Evolutionary conservation across 2,797 vertebrate genomes (phyloP).

Genomic region (Hippocampus kuda): DNA sequence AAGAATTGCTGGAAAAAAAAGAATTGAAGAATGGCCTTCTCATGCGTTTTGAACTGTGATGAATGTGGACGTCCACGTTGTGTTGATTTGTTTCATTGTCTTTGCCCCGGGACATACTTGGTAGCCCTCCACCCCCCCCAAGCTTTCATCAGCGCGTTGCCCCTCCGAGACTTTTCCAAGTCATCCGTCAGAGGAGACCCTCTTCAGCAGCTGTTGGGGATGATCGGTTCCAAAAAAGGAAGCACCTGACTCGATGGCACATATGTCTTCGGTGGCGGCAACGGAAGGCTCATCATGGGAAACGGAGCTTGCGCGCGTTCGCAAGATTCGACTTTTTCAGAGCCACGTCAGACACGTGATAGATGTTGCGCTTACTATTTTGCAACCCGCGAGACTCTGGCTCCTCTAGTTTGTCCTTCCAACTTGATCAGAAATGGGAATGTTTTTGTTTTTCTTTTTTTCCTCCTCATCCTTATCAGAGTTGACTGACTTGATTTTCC

Average conservation of each 20-base stretch:
- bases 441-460: too few relatives aligned
- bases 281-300: background rate
- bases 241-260: background rate
- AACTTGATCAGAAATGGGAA: constrained; percentile 25
- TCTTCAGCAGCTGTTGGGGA: background rate
- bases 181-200: constrained; percentile 16
- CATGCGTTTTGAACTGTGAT: background rate
- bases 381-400: constrained; percentile 5
- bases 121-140: background rate
- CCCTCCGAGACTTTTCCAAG: background rate
- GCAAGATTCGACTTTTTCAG: constrained; percentile 15
- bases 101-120: constrained; percentile 8
- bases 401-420: constrained; percentile 11
- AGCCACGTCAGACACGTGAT: background rate
- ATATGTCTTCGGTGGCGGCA: background rate
- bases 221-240: background rate
- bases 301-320: constrained; percentile 1
- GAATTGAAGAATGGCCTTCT: too few relatives aligned
- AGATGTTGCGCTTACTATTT: background rate
- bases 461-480: too few relatives aligned
- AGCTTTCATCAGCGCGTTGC: constrained; percentile 5
- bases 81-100: constrained; percentile 5
- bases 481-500: background rate
- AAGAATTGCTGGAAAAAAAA: too few relatives aligned
- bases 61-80: background rate